Percentiles rank a stretch among this genome's conserved stretches.
phyloP scores from a whole-genome alignment of 2,797 vertebrate species.

The Valencia hispanica region DNA sequence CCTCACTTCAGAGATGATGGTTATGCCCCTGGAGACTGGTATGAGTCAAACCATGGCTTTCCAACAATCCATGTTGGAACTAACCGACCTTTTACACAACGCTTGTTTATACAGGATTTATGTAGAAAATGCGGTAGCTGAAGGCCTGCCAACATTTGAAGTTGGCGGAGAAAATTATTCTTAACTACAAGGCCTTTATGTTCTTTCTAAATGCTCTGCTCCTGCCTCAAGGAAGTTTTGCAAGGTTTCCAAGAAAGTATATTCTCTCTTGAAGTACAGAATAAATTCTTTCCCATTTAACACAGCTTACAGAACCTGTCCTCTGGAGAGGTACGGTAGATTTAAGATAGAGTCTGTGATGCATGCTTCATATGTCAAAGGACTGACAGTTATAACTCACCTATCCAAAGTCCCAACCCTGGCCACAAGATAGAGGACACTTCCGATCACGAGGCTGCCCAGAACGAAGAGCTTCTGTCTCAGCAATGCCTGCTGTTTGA shows the following conservation, averaged over 20 bases:
- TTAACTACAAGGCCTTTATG: neutral
- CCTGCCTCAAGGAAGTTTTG: neutral
- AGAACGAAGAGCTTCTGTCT: constrained; percentile 96
- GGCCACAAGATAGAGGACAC: constrained; percentile 95
- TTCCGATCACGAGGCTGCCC: constrained; percentile 93
- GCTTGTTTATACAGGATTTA: neutral
- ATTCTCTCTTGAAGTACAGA: neutral
- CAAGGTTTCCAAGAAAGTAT: neutral
- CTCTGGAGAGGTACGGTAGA: neutral
- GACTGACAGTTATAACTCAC: constrained; percentile 74
- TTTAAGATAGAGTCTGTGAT: neutral
- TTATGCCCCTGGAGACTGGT: too few relatives aligned
- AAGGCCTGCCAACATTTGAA: neutral
- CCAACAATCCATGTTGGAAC: neutral
- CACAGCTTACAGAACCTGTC: neutral
- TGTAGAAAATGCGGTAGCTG: neutral
- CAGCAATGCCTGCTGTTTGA: constrained; percentile 98
- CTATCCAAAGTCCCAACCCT: constrained; percentile 97
- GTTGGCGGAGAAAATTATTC: neutral
- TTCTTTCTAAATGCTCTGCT: neutral
- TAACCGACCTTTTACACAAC: neutral
- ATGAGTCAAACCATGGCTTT: neutral
- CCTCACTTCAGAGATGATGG: too few relatives aligned
- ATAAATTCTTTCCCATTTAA: neutral
- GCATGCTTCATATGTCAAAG: neutral